A percentile compares a stretch with the other conserved stretches of the same genome.
Evolutionary conservation across 2,113 vertebrate genomes (phyloP).

Genomic region (Phylloscopus trochiloides): DNA sequence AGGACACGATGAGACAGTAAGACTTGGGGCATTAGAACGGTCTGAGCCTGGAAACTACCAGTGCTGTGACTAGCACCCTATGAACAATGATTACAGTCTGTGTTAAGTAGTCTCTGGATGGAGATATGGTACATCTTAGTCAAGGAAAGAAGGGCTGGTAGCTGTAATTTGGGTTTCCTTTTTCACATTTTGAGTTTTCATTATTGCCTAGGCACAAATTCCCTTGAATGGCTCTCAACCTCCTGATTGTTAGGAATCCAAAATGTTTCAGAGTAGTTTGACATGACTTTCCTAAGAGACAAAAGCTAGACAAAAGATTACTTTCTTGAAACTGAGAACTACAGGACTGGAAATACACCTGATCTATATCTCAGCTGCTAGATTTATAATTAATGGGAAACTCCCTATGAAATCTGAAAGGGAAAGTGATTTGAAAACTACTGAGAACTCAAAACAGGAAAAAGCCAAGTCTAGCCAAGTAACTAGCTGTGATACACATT

Average conservation of each 20-base stretch:
- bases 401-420: background rate
- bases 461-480: background rate
- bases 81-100: background rate
- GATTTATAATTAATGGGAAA: background rate
- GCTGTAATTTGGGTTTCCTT: background rate
- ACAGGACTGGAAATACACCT: background rate
- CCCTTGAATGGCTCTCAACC: background rate
- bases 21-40: background rate
- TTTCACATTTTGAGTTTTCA: background rate
- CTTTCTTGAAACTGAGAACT: background rate
- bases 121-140: background rate
- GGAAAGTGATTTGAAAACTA: slow-evolving; percentile 6
- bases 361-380: background rate
- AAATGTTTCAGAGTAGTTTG: background rate
- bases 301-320: background rate
- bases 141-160: background rate
- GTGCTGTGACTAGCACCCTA: background rate
- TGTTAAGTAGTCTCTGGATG: background rate
- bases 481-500: background rate
- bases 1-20: background rate
- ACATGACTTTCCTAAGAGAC: background rate
- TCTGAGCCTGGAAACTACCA: background rate
- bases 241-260: background rate
- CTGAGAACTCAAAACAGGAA: background rate
- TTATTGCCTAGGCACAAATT: background rate